Evolutionary conservation across 2,888 invertebrate species (phyloP).

Genomic region (Homarus gammarus): DNA sequence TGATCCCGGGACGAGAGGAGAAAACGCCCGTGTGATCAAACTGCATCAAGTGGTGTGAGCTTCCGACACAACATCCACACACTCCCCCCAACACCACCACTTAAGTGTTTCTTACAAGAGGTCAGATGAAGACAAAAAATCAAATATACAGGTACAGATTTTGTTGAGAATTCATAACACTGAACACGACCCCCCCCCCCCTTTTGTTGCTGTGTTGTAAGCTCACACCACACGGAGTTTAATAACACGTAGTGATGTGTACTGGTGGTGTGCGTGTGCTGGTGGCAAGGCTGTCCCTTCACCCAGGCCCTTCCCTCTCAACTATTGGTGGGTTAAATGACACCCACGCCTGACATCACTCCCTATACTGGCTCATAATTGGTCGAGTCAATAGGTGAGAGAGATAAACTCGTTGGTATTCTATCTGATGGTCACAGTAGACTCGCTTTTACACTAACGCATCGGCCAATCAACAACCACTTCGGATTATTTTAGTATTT

Average conservation of each 20-base stretch:
- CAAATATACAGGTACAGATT: too few relatives aligned
- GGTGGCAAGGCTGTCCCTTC: too few relatives aligned
- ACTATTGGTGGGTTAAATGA: too few relatives aligned
- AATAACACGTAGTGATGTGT: neutral
- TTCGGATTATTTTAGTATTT: too few relatives aligned
- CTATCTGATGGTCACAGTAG: neutral
- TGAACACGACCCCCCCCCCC: too few relatives aligned
- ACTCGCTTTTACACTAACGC: neutral
- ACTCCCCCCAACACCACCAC: too few relatives aligned
- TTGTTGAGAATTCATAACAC: neutral
- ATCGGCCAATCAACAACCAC: neutral
- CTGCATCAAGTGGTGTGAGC: neutral
- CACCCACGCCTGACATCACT: constrained; percentile 24
- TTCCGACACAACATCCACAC: neutral
- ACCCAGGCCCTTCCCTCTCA: too few relatives aligned
- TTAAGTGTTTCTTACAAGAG: too few relatives aligned
- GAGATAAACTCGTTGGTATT: constrained; percentile 18
- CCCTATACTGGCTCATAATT: constrained; percentile 12
- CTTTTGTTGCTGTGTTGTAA: neutral
- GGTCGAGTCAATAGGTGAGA: neutral
- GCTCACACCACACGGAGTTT: neutral
- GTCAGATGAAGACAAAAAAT: too few relatives aligned
- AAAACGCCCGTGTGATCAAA: neutral
- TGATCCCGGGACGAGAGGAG: constrained; percentile 43
- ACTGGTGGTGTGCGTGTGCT: neutral